Evolutionary conservation across 2,888 invertebrate species (phyloP).

Genomic region (Epinotia nisella): DNA sequence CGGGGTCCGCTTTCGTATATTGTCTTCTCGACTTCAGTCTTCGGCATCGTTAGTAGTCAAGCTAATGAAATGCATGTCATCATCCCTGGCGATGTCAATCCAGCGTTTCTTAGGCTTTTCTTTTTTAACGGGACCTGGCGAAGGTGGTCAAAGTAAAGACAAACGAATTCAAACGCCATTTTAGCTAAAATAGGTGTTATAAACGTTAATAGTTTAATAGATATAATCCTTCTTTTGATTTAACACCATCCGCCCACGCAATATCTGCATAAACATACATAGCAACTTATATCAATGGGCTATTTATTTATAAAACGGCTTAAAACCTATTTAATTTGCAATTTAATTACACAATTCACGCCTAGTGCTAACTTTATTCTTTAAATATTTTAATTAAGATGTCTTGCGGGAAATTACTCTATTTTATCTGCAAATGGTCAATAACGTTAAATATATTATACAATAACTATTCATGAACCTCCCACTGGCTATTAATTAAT

Average conservation of each 20-base stretch:
- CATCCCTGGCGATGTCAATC: no score
- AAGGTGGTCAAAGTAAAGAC: no score
- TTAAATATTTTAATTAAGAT: background rate
- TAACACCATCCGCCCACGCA: background rate
- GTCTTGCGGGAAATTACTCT: background rate
- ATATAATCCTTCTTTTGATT: background rate
- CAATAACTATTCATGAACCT: conserved; percentile 4
- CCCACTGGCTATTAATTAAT: no score
- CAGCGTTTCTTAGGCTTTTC: no score
- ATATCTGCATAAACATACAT: background rate
- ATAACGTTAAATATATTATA: background rate
- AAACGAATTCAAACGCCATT: no score
- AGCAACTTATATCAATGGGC: background rate
- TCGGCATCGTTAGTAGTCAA: no score
- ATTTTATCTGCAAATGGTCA: background rate
- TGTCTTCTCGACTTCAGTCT: no score
- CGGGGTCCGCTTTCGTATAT: no score
- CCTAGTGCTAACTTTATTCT: background rate
- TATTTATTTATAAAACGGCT: background rate
- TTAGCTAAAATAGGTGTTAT: no score
- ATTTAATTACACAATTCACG: background rate
- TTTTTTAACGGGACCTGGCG: no score
- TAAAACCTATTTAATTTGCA: conserved; percentile 2
- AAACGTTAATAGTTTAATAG: no score
- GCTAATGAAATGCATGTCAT: no score